Evolutionary conservation across 1,140 invertebrate genomes (phyloP), one percentile per base, ranked within the genome.

Genomic region (Drosophila asahinai): DNA sequence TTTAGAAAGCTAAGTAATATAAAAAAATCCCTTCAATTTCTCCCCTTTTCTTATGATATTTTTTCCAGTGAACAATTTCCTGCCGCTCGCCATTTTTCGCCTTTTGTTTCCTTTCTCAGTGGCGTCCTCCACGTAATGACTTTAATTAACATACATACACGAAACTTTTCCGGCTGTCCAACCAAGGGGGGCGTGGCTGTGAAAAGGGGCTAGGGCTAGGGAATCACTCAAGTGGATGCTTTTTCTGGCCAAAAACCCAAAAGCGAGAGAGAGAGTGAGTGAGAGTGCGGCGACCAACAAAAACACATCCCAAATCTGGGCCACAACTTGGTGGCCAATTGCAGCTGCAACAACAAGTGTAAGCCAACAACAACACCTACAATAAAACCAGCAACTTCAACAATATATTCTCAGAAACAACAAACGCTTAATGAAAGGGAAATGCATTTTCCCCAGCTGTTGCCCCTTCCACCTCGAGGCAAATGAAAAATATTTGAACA

Each of bases 71-170:
- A 17, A 33, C 15, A 15, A 45, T 62, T 65, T 25, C 6, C 57
- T 17, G 17, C 25, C 38, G 17, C 57, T 45, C 40, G 57, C 27
- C 40, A 63, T 25, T 68, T 68, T 68, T 51, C 36, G 43, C 14
- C 42, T 43, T 60, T 52, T 73, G 52, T 73, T 73, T 66, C 72
- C 45, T 17, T 65, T 65, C 51, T 55, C 51, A 62, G 59, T 63
- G 79, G 67, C 38, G 45, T 73, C 67, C 80, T 87, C 58, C 71
- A 68, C 67, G 67, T 87, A 89, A 86, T 86, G 83, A 89, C 80
- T 86, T 86, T 86, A 87, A 86, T 86, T 86, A 86, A 86, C 80
- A 83, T 89, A 71, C 84, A 83, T 33, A 70, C 57, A 77, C 55
- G 38, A 47, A 75, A 67, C 45, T 68, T 71, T 45, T 64, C 47